Conservation (phyloP, 37 sponge, comb jelly and placozoan genomes). For the Chondrilla cf. caribensis region DNA sequence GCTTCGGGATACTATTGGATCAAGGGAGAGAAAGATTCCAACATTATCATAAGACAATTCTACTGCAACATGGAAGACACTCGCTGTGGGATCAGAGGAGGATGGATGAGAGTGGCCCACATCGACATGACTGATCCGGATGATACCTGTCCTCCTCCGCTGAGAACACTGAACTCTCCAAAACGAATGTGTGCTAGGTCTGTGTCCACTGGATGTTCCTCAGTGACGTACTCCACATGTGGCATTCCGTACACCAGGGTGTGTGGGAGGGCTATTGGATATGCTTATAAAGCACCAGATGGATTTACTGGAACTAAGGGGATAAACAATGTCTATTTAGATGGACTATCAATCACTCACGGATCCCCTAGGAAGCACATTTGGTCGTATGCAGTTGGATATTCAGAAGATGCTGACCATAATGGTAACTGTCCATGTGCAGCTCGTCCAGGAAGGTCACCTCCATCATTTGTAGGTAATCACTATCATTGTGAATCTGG, state of each 20-base stretch:
- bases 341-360: conserved; percentile 14
- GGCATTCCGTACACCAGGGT: conserved; percentile 1
- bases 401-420: neutral
- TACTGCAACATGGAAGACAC: conserved; percentile 1
- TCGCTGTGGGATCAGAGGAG: conserved; percentile 6
- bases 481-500: conserved; percentile 2
- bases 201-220: neutral
- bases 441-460: neutral
- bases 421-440: conserved; percentile 10
- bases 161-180: neutral
- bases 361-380: neutral
- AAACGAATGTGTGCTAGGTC: neutral
- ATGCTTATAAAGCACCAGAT: neutral
- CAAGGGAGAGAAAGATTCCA: neutral
- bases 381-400: neutral
- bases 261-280: conserved; percentile 4
- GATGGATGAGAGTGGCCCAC: conserved; percentile 9
- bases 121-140: neutral
- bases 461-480: neutral
- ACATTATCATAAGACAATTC: neutral
- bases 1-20: conserved; percentile 6
- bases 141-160: conserved; percentile 3
- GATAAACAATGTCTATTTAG: neutral
- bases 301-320: neutral
- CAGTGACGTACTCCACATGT: conserved; percentile 1